Base-by-base conservation (phyloP, 2,113 vertebrate species). In the Carlito syrichta region DNA sequence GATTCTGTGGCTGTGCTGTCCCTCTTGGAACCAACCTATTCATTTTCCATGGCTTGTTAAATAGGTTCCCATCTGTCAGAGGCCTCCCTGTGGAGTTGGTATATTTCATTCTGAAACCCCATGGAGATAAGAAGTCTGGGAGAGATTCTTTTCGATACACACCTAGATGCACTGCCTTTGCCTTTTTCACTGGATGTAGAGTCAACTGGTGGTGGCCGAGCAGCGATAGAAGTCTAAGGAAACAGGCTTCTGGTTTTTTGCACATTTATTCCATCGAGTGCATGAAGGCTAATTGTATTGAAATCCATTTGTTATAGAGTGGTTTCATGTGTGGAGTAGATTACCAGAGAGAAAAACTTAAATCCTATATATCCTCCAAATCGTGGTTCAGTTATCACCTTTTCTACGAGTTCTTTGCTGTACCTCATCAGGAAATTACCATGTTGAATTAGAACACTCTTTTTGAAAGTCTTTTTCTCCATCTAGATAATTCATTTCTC, bases 61-160 rank as follows among this genome's bases (percentile, higher is more conserved):
- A 84, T 48, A 48, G 93, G 52, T 89, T 96, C 88, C 95, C 77
- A 69, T 94, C 79, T 95, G 95, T 87, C 92, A 73, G 82, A 82
- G 30, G 63, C 35, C 3, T 82, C 96, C 92, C 71, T 48, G 23
- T 19, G 83, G 96, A 96, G 97, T 52, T 95, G 48, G 63, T 93
- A n/a, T 56, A 68, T 96, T 96, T 97, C 91, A 50, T 89, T 92
- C 50, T 63, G 96, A 98, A 94, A 85, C 76, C 76, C 96, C 87
- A 22, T 14, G 32, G 90, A 96, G 95, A 92, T 63, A 92, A 96
- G 82, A 87, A 81, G 38, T 74, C 11, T 52, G 74, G 50, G 52
- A 93, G 50, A 48, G 32, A 50, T 68, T 77, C 43, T 90, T 91
- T 91, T 74, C 20, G 0, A 89, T 38, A 35, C 35, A 81, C 23